A percentile compares a stretch with the other conserved stretches of the same genome.
Evolutionary conservation across 2,113 vertebrate genomes (phyloP).

Genomic region (Glaucomys volans): DNA sequence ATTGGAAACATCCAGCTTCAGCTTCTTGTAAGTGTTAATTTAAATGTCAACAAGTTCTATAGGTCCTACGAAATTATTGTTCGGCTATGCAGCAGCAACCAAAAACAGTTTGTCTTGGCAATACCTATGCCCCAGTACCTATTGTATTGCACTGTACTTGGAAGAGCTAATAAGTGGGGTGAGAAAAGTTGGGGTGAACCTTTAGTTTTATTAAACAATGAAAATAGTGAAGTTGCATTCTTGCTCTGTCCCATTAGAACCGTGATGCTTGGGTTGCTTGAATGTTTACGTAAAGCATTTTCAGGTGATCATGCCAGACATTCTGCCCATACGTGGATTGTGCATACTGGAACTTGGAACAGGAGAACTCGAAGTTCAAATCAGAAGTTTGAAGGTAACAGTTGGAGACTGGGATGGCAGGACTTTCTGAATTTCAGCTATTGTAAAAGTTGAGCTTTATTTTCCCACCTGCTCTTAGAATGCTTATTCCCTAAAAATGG

Average conservation of each 20-base stretch:
- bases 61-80: constrained; percentile 83
- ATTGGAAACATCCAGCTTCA: constrained; percentile 62
- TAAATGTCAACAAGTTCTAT: constrained; percentile 84
- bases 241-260: background rate
- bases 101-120: constrained; percentile 84
- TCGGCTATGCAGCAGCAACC: constrained; percentile 81
- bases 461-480: constrained; percentile 73
- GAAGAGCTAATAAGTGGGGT: constrained; percentile 77
- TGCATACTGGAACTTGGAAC: background rate
- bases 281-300: constrained; percentile 3
- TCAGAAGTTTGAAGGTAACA: background rate
- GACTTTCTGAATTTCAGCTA: background rate
- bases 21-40: constrained; percentile 84
- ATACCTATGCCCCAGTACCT: constrained; percentile 65
- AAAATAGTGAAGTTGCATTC: background rate
- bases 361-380: background rate
- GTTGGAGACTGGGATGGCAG: background rate
- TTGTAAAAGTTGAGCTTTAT: background rate
- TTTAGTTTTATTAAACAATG: constrained; percentile 75
- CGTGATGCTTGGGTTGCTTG: background rate
- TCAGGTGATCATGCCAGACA: background rate
- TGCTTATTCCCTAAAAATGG: constrained; percentile 80
- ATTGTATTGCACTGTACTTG: constrained; percentile 65
- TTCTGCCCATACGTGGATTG: background rate
- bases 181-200: constrained; percentile 74